Evolutionary conservation across 2,113 vertebrate species (phyloP).

Genomic region (Chlorocebus sabaeus): DNA sequence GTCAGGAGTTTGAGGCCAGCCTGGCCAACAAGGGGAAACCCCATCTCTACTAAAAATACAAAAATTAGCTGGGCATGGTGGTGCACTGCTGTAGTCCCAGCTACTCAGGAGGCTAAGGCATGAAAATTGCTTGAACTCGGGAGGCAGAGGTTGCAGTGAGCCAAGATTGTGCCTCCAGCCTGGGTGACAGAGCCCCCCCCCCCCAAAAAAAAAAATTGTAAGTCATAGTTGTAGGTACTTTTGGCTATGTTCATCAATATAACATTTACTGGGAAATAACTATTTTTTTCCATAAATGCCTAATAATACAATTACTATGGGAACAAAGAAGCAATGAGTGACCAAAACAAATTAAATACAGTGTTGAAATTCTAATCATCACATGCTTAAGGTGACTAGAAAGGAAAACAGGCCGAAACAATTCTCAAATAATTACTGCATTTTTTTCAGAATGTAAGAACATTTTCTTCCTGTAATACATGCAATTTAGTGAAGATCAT

Average conservation of each 20-base stretch:
- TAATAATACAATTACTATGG: neutral
- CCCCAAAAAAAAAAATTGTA: neutral
- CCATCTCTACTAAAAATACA: too few species aligned
- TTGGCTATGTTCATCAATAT: neutral
- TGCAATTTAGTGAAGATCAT: neutral
- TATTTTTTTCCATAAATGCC: conserved; percentile 4
- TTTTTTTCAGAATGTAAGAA: neutral
- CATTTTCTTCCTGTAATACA: neutral
- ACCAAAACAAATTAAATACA: neutral
- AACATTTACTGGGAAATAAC: neutral
- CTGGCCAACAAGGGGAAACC: too few species aligned
- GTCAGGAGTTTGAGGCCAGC: too few species aligned
- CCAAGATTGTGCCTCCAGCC: too few species aligned
- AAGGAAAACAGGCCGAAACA: neutral
- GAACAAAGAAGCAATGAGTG: neutral
- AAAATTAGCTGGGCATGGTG: too few species aligned
- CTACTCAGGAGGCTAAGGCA: too few species aligned
- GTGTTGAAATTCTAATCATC: neutral
- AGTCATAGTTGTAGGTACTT: neutral
- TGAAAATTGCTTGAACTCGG: too few species aligned
- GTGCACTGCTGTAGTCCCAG: too few species aligned
- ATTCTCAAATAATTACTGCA: neutral
- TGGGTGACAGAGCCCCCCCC: too few species aligned
- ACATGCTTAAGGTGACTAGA: neutral
- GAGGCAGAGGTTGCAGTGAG: too few species aligned